Evolutionary conservation across 1,140 invertebrate genomes (phyloP).

Genomic region (Solen grandis): DNA sequence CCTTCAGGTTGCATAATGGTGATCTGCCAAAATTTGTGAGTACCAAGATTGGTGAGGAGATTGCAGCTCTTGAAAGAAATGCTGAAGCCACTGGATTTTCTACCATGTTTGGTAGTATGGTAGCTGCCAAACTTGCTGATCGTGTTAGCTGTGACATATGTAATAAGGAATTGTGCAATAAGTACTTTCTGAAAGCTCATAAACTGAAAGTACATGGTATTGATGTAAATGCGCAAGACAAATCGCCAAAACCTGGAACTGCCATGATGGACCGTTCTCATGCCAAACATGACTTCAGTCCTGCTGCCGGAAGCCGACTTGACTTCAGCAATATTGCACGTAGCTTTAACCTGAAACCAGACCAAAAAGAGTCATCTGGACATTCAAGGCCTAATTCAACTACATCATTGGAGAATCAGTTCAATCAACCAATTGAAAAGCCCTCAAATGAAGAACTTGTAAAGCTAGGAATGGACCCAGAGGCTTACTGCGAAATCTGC

Average conservation of each 20-base stretch:
- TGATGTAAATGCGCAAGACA: slow-evolving; percentile 61
- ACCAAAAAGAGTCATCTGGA: slow-evolving; percentile 52
- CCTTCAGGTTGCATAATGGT: slow-evolving; percentile 47
- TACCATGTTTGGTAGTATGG: slow-evolving; percentile 79
- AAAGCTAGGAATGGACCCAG: slow-evolving; percentile 86
- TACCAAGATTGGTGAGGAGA: slow-evolving; percentile 58
- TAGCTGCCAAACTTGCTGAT: slow-evolving; percentile 82
- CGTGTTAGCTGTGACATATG: slow-evolving; percentile 97
- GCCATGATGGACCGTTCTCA: slow-evolving; percentile 25
- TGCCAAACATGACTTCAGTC: slow-evolving; percentile 43
- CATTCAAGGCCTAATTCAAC: slow-evolving; percentile 30
- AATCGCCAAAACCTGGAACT: slow-evolving; percentile 49
- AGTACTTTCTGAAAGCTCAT: slow-evolving; percentile 99
- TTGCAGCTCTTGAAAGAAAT: slow-evolving; percentile 51
- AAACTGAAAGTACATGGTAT: slow-evolving; percentile 99
- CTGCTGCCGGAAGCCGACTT: slow-evolving; percentile 34
- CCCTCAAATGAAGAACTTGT: slow-evolving; percentile 76
- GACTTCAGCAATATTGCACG: slow-evolving; percentile 31
- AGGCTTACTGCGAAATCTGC: slow-evolving; percentile 92
- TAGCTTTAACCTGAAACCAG: slow-evolving; percentile 53
- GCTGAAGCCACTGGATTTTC: slow-evolving; percentile 66
- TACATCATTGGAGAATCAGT: slow-evolving; percentile 15
- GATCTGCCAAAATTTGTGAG: slow-evolving; percentile 48
- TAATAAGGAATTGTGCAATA: slow-evolving; percentile 99
- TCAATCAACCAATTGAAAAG: slow-evolving; percentile 63